These are phyloP conservation scores for Dasypogon diadema DNA, from an alignment of 2,888 invertebrate species.

Conservation along the genomic window DNA sequence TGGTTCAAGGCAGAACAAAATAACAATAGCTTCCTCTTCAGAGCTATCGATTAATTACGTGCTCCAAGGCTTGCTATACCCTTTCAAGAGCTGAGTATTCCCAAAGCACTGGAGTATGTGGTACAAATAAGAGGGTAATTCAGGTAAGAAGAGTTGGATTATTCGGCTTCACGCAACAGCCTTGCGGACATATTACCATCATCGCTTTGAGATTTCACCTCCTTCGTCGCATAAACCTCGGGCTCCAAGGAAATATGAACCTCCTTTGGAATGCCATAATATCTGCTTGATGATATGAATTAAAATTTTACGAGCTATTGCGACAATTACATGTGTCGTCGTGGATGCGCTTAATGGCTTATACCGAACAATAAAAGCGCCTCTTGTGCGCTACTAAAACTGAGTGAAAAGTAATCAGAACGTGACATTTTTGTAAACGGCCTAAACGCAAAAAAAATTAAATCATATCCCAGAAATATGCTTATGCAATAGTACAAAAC, in stretches of 20 bases:
- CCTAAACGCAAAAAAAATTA: background rate
- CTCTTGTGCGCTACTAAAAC: conserved; percentile 26
- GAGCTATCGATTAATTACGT: conserved; percentile 36
- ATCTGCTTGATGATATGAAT: conserved; percentile 35
- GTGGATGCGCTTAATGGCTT: conserved; percentile 25
- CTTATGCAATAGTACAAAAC: too few relatives aligned
- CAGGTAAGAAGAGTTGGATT: background rate
- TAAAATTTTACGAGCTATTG: conserved; percentile 45
- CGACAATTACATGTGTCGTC: conserved; percentile 38
- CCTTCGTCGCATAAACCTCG: background rate
- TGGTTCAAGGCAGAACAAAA: background rate
- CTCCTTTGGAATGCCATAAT: conserved; percentile 8
- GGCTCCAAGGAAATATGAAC: background rate
- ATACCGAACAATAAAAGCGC: background rate
- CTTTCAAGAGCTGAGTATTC: background rate
- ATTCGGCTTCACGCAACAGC: conserved; percentile 9
- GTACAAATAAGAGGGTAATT: background rate
- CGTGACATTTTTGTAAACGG: conserved; percentile 34
- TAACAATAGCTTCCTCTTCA: background rate
- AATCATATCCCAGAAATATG: background rate
- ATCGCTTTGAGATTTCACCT: conserved; percentile 20
- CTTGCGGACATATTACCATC: background rate
- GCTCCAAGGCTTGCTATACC: background rate
- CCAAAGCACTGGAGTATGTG: background rate
- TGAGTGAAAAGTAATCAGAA: conserved; percentile 31